Evolutionary conservation across 1,140 invertebrate genomes (phyloP).

Genomic region (Thaumatotibia leucotreta): DNA sequence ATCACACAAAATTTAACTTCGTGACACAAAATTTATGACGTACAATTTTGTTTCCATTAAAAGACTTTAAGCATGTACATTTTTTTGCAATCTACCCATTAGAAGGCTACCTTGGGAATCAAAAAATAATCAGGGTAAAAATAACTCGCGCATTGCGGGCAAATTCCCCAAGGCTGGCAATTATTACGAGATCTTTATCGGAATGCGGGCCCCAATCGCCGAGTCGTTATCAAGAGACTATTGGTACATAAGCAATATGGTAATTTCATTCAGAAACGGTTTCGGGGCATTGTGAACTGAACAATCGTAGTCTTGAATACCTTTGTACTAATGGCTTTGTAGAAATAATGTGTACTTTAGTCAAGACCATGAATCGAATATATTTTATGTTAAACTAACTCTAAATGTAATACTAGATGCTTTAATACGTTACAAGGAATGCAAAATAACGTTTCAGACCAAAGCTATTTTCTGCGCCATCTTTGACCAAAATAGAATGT

Average conservation of each 20-base stretch:
- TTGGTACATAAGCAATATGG: neutral
- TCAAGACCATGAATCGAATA: no score
- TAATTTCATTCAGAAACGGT: slow-evolving; percentile 2
- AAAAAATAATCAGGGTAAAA: neutral
- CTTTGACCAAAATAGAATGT: neutral
- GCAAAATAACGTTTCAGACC: neutral
- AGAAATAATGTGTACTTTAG: neutral
- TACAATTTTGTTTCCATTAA: no score
- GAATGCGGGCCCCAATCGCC: neutral
- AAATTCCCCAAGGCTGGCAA: neutral
- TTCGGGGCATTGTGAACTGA: neutral
- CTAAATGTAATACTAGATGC: no score
- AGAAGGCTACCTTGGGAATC: neutral
- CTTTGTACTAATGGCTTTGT: neutral
- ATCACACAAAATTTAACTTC: no score
- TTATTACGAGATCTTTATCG: slow-evolving; percentile 1
- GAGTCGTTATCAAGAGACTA: neutral
- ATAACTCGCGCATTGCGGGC: neutral
- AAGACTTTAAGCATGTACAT: no score
- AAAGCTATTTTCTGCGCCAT: neutral
- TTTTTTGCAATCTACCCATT: no score
- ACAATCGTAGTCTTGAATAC: neutral
- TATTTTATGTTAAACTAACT: no score
- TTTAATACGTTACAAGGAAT: neutral
- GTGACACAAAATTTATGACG: no score